phyloP scores from a whole-genome alignment of 2,888 invertebrate genomes.

The Eupeodes luniger region DNA sequence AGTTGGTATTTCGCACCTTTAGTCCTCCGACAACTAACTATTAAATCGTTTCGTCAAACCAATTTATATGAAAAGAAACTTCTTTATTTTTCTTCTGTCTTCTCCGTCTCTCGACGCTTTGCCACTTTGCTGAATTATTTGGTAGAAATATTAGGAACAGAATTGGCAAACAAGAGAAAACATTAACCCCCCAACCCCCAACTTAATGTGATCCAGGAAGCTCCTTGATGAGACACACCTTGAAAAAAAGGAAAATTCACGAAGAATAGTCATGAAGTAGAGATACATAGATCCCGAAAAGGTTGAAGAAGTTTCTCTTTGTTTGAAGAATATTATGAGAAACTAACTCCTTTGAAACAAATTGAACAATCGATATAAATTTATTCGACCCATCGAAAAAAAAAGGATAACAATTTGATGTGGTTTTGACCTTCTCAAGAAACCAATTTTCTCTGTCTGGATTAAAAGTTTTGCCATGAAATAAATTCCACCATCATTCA shows the following conservation, averaged over 20 bases:
- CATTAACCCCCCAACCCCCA: background rate
- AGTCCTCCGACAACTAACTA: background rate
- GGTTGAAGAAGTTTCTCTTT: background rate
- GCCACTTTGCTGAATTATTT: background rate
- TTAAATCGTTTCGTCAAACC: background rate
- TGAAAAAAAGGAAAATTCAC: background rate
- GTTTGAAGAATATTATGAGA: background rate
- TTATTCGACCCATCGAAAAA: background rate
- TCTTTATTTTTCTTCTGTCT: background rate
- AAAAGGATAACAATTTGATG: background rate
- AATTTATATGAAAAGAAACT: conserved; percentile 4
- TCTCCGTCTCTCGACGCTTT: too few species aligned
- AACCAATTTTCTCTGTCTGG: conserved; percentile 13
- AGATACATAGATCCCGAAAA: too few species aligned
- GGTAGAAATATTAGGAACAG: background rate
- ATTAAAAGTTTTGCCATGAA: background rate
- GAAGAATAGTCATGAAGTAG: too few species aligned
- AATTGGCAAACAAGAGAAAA: background rate
- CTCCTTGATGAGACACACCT: background rate
- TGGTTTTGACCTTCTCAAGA: background rate
- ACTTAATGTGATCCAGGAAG: background rate
- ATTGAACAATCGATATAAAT: background rate
- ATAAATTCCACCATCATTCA: background rate
- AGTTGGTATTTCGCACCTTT: background rate
- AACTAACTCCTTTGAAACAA: background rate